Base-by-base conservation (phyloP, 2,113 vertebrate species). In the Todiramphus saurophagus region DNA sequence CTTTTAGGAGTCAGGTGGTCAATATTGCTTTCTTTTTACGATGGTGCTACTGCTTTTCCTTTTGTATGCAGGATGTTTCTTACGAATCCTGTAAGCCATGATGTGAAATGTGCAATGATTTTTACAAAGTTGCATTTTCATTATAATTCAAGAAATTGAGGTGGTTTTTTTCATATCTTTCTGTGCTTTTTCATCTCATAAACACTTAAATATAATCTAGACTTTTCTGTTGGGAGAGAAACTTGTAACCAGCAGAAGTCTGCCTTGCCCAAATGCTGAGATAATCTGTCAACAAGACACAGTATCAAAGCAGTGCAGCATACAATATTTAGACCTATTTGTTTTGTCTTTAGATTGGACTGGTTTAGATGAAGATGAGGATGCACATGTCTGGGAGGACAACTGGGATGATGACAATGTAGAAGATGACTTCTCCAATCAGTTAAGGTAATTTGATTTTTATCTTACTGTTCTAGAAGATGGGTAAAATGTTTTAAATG, bases 331-430 rank as follows among this genome's bases (percentile, higher is more conserved):
- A 77, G 70, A 82, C 13, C 28, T 76, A 28, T 60, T 87, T 92
- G 27, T 97, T 85, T 75, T 98, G 20, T 80, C 94, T 92, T 59
- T 94, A 99, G 99, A 99, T 69, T 99, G 99, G 99, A 99, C 99
- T 73, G 99, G 99, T 76, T 98, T 99, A 97, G 99, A 99, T 85
- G 99, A 99, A 97, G 99, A 99, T 94, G 99, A 99, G 95, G 99
- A 99, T 94, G 99, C 99, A 13, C 99, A 99, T 48, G 99, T 99
- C 62, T 99, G 99, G 99, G 99, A 99, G 87, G 99, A 99, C 97
- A 99, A 99, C 88, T 99, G 99, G 99, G 99, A 99, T 87, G 99
- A 99, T 94, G 99, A 99, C 97, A 99, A 99, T 10, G 99, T 99
- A 41, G 99, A 99, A 85, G 99, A 99, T 90, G 99, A 99, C 96